Conservation (phyloP, 2,113 vertebrate genomes). For the Platanista minor region DNA sequence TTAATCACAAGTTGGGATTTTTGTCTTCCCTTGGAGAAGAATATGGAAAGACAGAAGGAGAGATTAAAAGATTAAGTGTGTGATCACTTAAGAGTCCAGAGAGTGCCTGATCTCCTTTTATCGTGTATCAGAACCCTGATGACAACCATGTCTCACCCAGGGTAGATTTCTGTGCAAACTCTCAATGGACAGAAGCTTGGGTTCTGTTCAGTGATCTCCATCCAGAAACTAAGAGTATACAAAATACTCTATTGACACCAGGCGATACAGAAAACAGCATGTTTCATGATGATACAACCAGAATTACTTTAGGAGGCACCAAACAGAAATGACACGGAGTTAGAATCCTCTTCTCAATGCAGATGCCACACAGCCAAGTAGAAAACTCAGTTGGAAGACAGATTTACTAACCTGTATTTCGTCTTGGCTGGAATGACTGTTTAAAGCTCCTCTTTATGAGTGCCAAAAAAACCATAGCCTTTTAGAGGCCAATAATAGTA, state of each 20-base stretch:
- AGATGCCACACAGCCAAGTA: neutral
- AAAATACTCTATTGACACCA: neutral
- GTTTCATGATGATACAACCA: neutral
- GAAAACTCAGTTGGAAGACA: neutral
- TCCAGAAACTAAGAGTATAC: neutral
- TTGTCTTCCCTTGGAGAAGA: neutral
- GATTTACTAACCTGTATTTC: neutral
- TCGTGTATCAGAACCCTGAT: neutral
- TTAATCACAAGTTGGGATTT: neutral
- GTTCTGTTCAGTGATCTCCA: neutral
- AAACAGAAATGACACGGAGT: neutral
- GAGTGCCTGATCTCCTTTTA: neutral
- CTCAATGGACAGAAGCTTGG: neutral
- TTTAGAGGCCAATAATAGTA: neutral
- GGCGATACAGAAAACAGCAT: neutral
- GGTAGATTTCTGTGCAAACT: neutral
- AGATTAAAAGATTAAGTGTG: neutral
- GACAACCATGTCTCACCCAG: neutral
- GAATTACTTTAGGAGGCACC: neutral
- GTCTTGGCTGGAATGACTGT: neutral
- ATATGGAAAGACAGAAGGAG: neutral
- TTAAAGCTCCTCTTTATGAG: neutral
- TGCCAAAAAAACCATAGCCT: conserved; percentile 27
- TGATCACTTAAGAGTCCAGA: neutral
- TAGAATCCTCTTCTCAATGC: conserved; percentile 17